Base-by-base conservation (phyloP, 2,113 vertebrate genomes). In the Leucoraja erinaceus region DNA sequence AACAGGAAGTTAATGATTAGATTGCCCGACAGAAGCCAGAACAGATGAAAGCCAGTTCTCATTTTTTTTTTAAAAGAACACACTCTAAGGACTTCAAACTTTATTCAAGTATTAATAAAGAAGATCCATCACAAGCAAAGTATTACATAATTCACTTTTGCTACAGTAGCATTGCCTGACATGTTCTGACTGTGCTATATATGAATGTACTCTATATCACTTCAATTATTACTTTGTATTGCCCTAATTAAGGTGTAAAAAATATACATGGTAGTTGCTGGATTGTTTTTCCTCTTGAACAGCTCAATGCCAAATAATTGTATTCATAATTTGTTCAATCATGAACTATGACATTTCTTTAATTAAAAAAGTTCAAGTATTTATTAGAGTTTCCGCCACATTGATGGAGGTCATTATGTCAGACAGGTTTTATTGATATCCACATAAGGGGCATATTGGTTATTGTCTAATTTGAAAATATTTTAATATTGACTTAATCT, bases 91-190 rank as follows among this genome's bases (percentile, higher is more conserved):
- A 76, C 6, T 83, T 83, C 79, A 83, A 54, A 25, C 22, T 74
- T 91, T 47, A 72, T 91, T 91, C 54, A 72, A 91, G 31, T 28
- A 47, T 47, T 47, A n/a, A n/a, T n/a, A n/a, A n/a, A n/a, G n/a
- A n/a, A n/a, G n/a, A n/a, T n/a, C n/a, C 9, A 54, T 33, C 68
- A 28, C 68, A 74, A 70, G 9, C 6, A n/a, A 90, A 18, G 38
- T 38, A 90, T 90, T 70, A 90, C 68, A 4, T 90, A 10, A 3
- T 10, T 91, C 33, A 74, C 22, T 91, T 74, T 54, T 4, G 16
- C n/a, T 18, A 54, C 33, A 68, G 86, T 22, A 91, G 38, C 18
- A 38, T 11, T 70, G 31, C 6, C 25, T 72, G 16, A 25, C 9
- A 12, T 25, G 8, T 8, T 28, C 18, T 22, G 66, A 54, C 11